These are phyloP conservation scores for Callinectes sapidus DNA, from an alignment of 2,888 invertebrate genomes.

Conservation along the genomic window DNA sequence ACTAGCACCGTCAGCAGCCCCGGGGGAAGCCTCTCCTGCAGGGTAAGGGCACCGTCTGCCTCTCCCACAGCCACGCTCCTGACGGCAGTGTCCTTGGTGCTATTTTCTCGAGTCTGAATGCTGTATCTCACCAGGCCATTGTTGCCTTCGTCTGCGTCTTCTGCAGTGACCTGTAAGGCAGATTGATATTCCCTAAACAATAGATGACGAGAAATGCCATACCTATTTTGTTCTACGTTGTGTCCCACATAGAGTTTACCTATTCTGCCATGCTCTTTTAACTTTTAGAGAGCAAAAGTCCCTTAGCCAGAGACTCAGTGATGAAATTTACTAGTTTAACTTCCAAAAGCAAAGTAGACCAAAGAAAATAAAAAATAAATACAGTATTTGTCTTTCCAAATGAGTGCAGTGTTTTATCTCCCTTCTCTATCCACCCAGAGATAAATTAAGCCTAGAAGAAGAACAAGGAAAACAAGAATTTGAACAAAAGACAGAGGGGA, in stretches of 20 bases:
- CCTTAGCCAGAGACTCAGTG: not conserved
- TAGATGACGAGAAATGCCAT: not conserved
- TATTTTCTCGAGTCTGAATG: constrained; percentile 75
- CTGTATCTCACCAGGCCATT: constrained; percentile 87
- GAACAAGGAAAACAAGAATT: too few species aligned
- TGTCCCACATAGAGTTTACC: not conserved
- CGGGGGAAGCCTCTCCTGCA: constrained; percentile 48
- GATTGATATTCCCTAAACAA: not conserved
- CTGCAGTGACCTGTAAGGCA: constrained; percentile 81
- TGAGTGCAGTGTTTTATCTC: not conserved
- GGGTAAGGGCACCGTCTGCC: constrained; percentile 47
- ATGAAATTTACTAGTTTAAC: not conserved
- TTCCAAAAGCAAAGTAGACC: not conserved
- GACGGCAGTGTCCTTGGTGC: constrained; percentile 9
- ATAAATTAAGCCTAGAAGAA: too few species aligned
- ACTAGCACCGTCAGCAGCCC: constrained; percentile 82
- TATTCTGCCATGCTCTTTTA: not conserved
- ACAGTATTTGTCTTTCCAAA: not conserved
- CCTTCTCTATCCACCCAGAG: too few species aligned
- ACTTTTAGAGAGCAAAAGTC: not conserved
- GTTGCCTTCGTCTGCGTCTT: constrained; percentile 87
- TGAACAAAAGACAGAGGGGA: too few species aligned
- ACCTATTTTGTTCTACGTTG: not conserved
- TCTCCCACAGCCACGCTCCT: constrained; percentile 52
- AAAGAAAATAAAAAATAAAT: not conserved